Conservation (phyloP, 2,113 vertebrate species). For the Hemichromis elongatus region DNA sequence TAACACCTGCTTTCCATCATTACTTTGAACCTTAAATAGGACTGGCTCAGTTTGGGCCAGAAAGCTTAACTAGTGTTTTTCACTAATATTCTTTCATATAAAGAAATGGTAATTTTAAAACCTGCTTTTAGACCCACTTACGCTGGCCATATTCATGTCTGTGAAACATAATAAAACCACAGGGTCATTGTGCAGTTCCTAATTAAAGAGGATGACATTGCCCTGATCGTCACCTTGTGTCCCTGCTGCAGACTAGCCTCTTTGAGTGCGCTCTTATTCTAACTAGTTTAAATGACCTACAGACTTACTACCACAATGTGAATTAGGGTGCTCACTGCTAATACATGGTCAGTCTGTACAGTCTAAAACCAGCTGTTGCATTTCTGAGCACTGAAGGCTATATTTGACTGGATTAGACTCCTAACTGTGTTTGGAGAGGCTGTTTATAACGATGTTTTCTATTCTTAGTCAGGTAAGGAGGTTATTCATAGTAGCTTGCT, state of each 20-base stretch:
- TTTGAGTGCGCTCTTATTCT: background rate
- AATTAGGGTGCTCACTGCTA: background rate
- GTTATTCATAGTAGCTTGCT: conserved; percentile 29
- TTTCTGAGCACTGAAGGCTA: background rate
- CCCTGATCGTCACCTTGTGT: background rate
- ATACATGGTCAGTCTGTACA: background rate
- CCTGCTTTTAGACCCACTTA: background rate
- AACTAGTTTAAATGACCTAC: background rate
- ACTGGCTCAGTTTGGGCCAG: background rate
- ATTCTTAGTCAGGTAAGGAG: conserved; percentile 50
- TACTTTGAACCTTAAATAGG: background rate
- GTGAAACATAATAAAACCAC: background rate
- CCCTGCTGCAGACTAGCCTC: background rate
- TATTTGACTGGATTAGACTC: conserved; percentile 39
- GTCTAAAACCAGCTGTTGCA: conserved; percentile 29
- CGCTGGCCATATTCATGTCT: background rate
- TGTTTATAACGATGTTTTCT: conserved; percentile 48
- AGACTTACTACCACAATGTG: background rate
- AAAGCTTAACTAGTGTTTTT: background rate
- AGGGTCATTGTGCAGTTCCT: background rate
- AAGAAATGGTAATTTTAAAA: background rate
- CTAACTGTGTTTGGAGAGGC: background rate
- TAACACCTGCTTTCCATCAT: background rate
- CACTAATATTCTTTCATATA: background rate
- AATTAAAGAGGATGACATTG: background rate